Conservation (phyloP, 1,140 invertebrate genomes). For the Diachasma alloeum region DNA sequence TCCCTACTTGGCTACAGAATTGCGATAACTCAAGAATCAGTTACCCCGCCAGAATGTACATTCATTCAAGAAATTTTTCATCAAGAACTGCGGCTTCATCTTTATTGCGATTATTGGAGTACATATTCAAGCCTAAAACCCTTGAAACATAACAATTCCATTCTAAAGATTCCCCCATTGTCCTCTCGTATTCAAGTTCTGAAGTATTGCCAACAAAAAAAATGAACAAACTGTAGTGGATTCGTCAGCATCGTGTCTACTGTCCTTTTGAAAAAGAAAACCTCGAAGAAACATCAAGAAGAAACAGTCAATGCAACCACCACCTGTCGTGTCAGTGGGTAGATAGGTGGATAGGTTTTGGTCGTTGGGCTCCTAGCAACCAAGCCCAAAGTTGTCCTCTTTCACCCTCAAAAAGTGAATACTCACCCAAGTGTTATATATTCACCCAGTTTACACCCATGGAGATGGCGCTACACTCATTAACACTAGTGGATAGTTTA, state of each 20-base stretch:
- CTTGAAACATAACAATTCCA: background rate
- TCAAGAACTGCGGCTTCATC: too few relatives aligned
- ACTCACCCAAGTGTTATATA: background rate
- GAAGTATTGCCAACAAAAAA: background rate
- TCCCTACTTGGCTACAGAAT: too few relatives aligned
- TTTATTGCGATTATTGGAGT: too few relatives aligned
- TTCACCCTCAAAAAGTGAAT: background rate
- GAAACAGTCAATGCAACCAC: slow-evolving; percentile 15
- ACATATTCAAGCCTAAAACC: too few relatives aligned
- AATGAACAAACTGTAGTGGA: too few relatives aligned
- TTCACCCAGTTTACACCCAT: background rate
- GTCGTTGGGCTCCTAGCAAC: slow-evolving; percentile 27
- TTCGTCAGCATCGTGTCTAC: background rate
- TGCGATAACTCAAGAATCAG: too few relatives aligned
- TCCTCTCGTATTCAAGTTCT: background rate
- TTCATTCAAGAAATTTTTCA: too few relatives aligned
- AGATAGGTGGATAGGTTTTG: slow-evolving; percentile 21
- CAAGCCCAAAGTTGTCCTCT: background rate
- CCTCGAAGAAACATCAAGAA: slow-evolving; percentile 1
- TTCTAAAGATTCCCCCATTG: background rate
- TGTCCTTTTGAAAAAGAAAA: background rate
- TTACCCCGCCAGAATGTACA: too few relatives aligned
- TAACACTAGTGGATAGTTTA: slow-evolving; percentile 5
- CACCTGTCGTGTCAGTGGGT: slow-evolving; percentile 25
- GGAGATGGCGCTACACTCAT: slow-evolving; percentile 31